Evolutionary conservation across 2,888 invertebrate genomes (phyloP), one percentile per base, ranked within the genome.

Genomic region (Amitus sp.): DNA sequence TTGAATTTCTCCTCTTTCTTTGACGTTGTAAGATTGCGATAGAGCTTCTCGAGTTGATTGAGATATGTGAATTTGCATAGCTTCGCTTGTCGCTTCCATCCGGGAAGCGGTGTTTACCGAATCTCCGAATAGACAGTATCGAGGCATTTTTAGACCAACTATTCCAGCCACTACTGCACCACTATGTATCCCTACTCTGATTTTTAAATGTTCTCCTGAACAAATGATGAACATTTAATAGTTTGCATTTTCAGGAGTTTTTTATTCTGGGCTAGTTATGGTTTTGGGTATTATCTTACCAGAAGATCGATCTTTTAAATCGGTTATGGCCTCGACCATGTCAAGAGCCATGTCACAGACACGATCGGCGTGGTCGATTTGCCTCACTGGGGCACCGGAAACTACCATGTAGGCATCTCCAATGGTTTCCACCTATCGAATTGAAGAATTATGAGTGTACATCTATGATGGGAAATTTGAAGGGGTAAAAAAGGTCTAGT

Each of bases 331-430:
- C 68, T 95, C 93, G 1, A 96, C 90, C 97, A 98, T 98, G 75
- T 96, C 97, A 20, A 97, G 84, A 0, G 96, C 96, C 96, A 98
- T 97, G 78, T 95, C 93, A 78, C 95, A 95, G 4, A 95, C 93
- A 73, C 93, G 89, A 79, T 95, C 92, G 0, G 96, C 96, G 78
- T 98, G 98, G 76, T 94, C 93, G 48, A 87, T 86, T 76, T 95
- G 94, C 73, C 92, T 91, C 70, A 93, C 93, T 0, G 97, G 97
- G 0, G 96, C 96, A 0, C 98, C 98, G 0, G 95, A 93, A 0
- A 97, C 98, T 0, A 97, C 95, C 97, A 98, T 97, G 80, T 98
- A 98, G 0, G 98, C 98, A 78, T 98, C 98, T 0, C 98, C 97
- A 69, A 98, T 97, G 0, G 98, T 98, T 84, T 98, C 98, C 33